Evolutionary conservation across 2,888 invertebrate genomes (phyloP), one percentile per base, ranked within the genome.

Genomic region (Thereva nobilitata): DNA sequence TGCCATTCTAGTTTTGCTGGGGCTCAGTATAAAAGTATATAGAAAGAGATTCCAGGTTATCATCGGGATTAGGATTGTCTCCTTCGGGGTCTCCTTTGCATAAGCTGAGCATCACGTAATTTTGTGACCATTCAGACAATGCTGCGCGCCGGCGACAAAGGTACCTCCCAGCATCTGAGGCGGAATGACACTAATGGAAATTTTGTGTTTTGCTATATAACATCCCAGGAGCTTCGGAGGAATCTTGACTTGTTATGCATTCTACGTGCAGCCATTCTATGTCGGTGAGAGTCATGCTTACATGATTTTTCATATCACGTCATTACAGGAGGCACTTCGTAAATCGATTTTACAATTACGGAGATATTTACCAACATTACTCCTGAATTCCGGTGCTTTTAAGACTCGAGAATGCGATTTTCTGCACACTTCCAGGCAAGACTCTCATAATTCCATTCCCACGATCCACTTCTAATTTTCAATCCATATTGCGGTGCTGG

Each of bases 131-230:
- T 37, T 38, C 53, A 61, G 50, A 61, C 50, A 67, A 23, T 64
- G 61, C 47, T 55, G 63, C 37, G 55, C 61, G 23, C 61, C 52
- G 53, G 59, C 68, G 66, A 66, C 65, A 66, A 64, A 56, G 56
- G 59, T n/a, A 65, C 49, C 68, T 44, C 61, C 66, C 61, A 47
- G 23, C 23, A 61, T 54, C 59, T 66, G 38, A 66, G 61, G 53
- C 61, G 66, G 65, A 66, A 66, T 68, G 68, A 68, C 68, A 68
- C 68, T 68, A 68, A 68, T 68, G 68, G 68, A 68, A 68, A 68
- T 66, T 61, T 66, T 59, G 56, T 68, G 68, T 68, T 68, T 61
- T 54, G 37, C 50, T 50, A 61, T 40, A 49, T 49, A 50, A 50
- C 61, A 50, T 23, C 23, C 23, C 23, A 1, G 23, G 50, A 61